Base-by-base conservation (phyloP, 2,113 vertebrate species). In the Hyperopisus bebe region DNA sequence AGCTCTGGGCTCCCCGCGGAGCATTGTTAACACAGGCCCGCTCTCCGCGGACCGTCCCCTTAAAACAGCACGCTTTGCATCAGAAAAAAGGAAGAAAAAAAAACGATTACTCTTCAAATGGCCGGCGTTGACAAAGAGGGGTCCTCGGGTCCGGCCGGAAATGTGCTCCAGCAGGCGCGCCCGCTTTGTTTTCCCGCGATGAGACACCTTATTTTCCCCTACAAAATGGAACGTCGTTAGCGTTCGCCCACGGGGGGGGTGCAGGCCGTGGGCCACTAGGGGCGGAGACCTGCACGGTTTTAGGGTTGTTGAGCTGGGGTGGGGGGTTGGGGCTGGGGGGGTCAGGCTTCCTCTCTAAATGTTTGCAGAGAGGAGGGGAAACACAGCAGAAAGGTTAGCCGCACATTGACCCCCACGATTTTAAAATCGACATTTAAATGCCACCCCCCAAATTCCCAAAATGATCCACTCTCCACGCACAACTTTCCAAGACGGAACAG, bases 11-110 rank as follows among this genome's bases (percentile, higher is more conserved):
- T 95, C 95, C 96, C 96, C 93, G 95, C 82, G 89, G 95, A 96
- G 95, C 95, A 96, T 96, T 96, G 95, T 96, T 95, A 94, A 95
- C 95, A 95, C 94, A 95, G 92, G 94, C 92, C 92, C 93, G n/a
- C 92, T 93, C 91, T 91, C 92, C 89, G 84, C 84, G 89, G 92
- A 91, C 70, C 4, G 90, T 89, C 93, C 62, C 95, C 92, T 95
- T 95, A 95, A 95, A 95, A 94, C 94, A 95, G 93, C 93, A 70
- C 92, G 93, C 94, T 96, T 96, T 96, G 95, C 95, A 96, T 96
- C 93, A 96, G 94, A 96, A 96, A 96, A 95, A 82, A 96, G 93
- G 96, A 31, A 27, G 62, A 95, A 95, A 84, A n/a, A 83, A 84
- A 51, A 95, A 94, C 93, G 93, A 96, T 96, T 95, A 95, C 95